Base-by-base conservation (phyloP, 2,797 vertebrate genomes). In the Jordanella pulchra region DNA sequence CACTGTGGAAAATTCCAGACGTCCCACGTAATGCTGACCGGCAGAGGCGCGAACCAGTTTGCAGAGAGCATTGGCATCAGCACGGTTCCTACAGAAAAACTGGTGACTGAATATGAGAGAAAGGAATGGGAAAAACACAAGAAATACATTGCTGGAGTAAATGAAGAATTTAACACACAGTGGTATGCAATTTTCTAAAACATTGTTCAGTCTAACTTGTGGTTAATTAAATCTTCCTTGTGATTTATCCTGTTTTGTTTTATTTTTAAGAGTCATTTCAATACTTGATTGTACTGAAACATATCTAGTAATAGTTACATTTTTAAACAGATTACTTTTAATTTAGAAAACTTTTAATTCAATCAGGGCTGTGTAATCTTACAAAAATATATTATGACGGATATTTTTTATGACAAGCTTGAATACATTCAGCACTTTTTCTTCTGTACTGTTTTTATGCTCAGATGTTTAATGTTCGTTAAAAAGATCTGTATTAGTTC, bases 21-120 rank as follows among this genome's bases (percentile, higher is more conserved):
- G 1, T 55, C 88, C 30, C 92, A 95, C 32, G 4, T 86, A 72
- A 91, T 95, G 89, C 58, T 95, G 83, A 93, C 94, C 7, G 84
- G 85, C 70, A 80, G 48, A 84, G 94, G 95, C 4, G 95, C 94
- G 0, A 94, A 93, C 89, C 77, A 84, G 77, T 96, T 95, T 89
- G 94, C 94, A 45, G 90, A 94, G 77, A 90, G 85, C 72, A 84
- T 94, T 7, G 93, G 93, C 21, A 30, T 93, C 56, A 54, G 28
- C 27, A 86, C 77, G 18, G 85, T 93, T 47, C 78, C 93, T 50
- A 69, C 89, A 54, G 84, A 94, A 0, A 50, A 73, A 7, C 80
- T 96, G 69, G 93, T 95, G 84, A 91, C 92, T 12, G 88, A 90
- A 69, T 74, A 81, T 42, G 93, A 94, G 83, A 89, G 77, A 67